Base-by-base conservation (phyloP, 1,140 invertebrate genomes). In the Euwallacea similis region DNA sequence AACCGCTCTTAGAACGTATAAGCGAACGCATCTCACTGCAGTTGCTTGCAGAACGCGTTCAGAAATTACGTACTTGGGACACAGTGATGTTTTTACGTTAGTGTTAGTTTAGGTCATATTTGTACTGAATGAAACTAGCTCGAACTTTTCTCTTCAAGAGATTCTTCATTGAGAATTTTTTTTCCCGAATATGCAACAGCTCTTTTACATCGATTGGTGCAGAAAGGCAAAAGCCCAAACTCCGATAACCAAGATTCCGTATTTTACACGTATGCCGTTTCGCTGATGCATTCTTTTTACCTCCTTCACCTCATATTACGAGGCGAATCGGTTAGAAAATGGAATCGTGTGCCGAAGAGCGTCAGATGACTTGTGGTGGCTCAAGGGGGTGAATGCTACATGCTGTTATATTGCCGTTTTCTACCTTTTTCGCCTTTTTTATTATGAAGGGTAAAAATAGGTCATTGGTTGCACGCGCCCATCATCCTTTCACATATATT, bases 321-420 rank as follows among this genome's bases (percentile, higher is more conserved):
- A 66, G 41, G 44, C 55, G 62, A 71, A 71, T 71, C 63, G 63
- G 69, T 66, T 71, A 61, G 55, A 66, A 60, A 61, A 46, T 47
- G 54, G 62, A 47, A 67, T 60, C 64, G 50, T 66, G 56, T 58
- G 44, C 56, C 69, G 61, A 56, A 56, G 46, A 56, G 70, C 63
- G 70, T 72, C 70, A 72, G 63, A 72, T 72, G 70, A 72, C 70
- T 72, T 72, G 70, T 58, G 21, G 55, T 67, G 70, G 62, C 63
- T 65, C 62, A 71, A 65, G 69, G 69, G 69, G 54, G 61, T 71
- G 65, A 65, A 66, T 64, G 50, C 65, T 64, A 56, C 70, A 72
- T 67, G 70, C 70, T 72, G 70, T 72, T 72, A 46, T 59, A 62
- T 72, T 72, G 70, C 63, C 64, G 64, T 72, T 71, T 71, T 64